Conservation (phyloP, 2,113 vertebrate genomes). For the Artemisiospiza belli region DNA sequence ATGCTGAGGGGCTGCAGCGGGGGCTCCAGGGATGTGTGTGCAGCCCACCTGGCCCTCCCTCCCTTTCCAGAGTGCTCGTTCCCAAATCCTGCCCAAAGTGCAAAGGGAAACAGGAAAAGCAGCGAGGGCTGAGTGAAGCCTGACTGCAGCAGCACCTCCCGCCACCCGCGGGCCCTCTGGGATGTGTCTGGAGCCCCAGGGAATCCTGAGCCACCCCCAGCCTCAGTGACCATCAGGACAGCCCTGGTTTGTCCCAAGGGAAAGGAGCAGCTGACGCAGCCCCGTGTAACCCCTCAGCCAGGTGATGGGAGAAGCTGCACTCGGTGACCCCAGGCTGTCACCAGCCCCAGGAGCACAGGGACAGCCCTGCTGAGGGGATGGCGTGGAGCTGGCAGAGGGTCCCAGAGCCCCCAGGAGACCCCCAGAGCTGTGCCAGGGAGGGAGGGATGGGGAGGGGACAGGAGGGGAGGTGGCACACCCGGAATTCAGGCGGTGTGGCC, state of each 20-base stretch:
- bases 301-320: not conserved
- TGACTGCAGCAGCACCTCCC: not conserved
- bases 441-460: not conserved
- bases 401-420: not conserved
- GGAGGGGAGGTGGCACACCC: not conserved
- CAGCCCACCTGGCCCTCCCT: not conserved
- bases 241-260: not conserved
- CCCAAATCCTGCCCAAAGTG: not conserved
- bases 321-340: not conserved
- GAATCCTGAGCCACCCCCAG: not conserved
- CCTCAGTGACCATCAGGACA: accelerated
- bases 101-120: not conserved
- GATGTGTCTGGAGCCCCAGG: accelerated
- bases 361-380: not conserved
- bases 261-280: not conserved
- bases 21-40: too few relatives aligned
- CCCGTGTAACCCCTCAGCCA: not conserved
- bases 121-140: not conserved
- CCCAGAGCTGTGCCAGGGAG: not conserved
- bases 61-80: not conserved
- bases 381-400: not conserved
- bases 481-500: not conserved
- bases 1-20: not conserved
- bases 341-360: not conserved
- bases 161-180: accelerated